Conservation (phyloP, 2,797 vertebrate genomes). For the Pachyuromys duprasi region DNA sequence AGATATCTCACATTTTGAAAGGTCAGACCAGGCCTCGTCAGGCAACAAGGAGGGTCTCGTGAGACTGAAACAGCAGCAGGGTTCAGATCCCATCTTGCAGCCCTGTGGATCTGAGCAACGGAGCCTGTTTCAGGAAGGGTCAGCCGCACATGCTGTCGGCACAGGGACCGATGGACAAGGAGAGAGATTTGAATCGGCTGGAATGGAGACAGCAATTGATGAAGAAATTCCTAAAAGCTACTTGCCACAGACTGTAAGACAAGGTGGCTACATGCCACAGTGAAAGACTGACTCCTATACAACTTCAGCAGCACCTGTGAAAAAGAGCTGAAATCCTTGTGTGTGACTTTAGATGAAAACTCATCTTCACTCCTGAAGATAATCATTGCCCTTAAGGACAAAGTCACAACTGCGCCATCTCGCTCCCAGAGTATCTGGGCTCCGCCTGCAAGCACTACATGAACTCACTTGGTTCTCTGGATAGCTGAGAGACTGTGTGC, state of each 20-base stretch:
- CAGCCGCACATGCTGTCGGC: conserved; percentile 78
- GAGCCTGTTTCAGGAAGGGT: conserved; percentile 81
- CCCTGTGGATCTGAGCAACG: conserved; percentile 86
- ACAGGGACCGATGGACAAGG: conserved; percentile 80
- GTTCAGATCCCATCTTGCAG: conserved; percentile 83
- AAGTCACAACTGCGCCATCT: conserved; percentile 69
- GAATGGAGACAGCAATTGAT: conserved; percentile 69
- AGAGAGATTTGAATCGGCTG: conserved; percentile 78
- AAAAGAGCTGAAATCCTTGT: conserved; percentile 76
- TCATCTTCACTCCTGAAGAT: conserved; percentile 71
- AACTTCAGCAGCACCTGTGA: conserved; percentile 75
- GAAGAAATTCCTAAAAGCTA: conserved; percentile 90
- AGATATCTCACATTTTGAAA: conserved; percentile 85
- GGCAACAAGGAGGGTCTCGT: conserved; percentile 82
- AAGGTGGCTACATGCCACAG: conserved; percentile 94
- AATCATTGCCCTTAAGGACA: conserved; percentile 67
- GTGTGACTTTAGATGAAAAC: conserved; percentile 78
- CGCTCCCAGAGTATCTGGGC: conserved; percentile 72
- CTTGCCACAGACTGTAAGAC: conserved; percentile 91
- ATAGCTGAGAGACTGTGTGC: conserved; percentile 78
- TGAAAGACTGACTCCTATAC: conserved; percentile 82
- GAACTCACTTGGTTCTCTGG: conserved; percentile 77
- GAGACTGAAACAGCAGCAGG: conserved; percentile 82
- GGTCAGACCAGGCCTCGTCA: conserved; percentile 74
- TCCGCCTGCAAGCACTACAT: conserved; percentile 86